A percentile compares a stretch with the other conserved stretches of the same genome.
Evolutionary conservation across 2,888 invertebrate genomes (phyloP).

Genomic region (Microctonus brassicae): DNA sequence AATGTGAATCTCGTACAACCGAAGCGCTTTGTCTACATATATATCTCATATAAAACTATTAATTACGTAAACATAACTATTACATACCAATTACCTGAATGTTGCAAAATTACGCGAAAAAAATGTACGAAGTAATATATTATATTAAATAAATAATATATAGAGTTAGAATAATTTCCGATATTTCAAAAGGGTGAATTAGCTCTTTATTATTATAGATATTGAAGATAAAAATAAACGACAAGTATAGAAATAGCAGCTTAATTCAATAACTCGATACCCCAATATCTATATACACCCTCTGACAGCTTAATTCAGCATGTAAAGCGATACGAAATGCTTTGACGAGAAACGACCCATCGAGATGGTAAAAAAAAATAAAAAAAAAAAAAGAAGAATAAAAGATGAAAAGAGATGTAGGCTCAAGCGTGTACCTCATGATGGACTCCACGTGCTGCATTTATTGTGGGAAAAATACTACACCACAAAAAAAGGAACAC

Average conservation of each 20-base stretch:
- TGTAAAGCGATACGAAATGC: conserved; percentile 55
- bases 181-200: not conserved
- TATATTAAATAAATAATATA: too few relatives aligned
- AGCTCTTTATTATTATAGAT: not conserved
- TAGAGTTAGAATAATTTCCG: too few relatives aligned
- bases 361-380: conserved; percentile 54
- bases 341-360: conserved; percentile 61
- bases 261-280: conserved; percentile 21
- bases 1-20: conserved; percentile 32
- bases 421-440: not conserved
- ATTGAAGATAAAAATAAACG: not conserved
- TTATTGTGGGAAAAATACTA: conserved; percentile 50
- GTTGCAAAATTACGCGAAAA: not conserved
- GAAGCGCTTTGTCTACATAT: conserved; percentile 19
- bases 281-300: conserved; percentile 37
- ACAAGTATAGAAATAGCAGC: not conserved
- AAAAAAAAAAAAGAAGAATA: conserved; percentile 28
- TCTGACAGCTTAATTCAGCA: conserved; percentile 60
- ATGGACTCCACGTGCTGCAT: conserved; percentile 53
- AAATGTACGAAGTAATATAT: too few relatives aligned
- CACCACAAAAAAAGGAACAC: conserved; percentile 22
- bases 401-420: not conserved
- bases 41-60: conserved; percentile 58
- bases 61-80: conserved; percentile 57
- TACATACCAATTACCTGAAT: not conserved